Base-by-base conservation (phyloP, 2,888 invertebrate species). In the Phengaris alcon region DNA sequence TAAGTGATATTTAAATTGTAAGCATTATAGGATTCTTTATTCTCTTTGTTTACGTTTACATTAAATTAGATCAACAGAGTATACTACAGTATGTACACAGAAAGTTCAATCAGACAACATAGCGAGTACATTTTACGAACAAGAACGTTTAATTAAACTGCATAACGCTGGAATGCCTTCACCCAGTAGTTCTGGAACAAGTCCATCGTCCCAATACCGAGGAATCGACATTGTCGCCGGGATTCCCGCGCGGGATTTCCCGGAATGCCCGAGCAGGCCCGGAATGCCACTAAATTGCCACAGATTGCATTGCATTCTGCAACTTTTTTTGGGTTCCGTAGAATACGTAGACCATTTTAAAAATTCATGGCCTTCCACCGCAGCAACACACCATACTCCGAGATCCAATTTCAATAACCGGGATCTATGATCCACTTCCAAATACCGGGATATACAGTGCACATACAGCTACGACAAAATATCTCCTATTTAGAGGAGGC, bases 221-320 rank as follows among this genome's bases (percentile, higher is more conserved):
- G 59, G 73, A 59, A 59, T 57, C 48, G 73, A 74, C 73, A 74
- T 74, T 74, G 73, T 74, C 73, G 12, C 57, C 57, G 55, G 73
- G 54, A 72, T 54, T 73, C 55, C 54, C 72, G 72, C 15, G 15
- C 73, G 22, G 46, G n/a, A 35, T 35, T 35, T 4, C 70, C n/a
- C 52, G 70, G 70, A 15, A 73, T 73, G 35, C 55, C n/a, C 44
- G 73, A 59, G 15, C 73, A 46, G 46, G n/a, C 57, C 55, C 35
- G n/a, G 73, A 59, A 22, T 59, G 48, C 59, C 59, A 59, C 59
- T 59, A 22, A 59, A 6, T 59, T 22, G 15, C 22, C 59, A 9
- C 22, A 59, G 59, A 22, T 59, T 59, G 15, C 9, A 15, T 15
- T 15, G 57, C 22, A 22, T 59, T 15, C 9, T 59, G 22, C 46